phyloP scores from a whole-genome alignment of 2,113 vertebrate genomes.

The Caretta caretta region DNA sequence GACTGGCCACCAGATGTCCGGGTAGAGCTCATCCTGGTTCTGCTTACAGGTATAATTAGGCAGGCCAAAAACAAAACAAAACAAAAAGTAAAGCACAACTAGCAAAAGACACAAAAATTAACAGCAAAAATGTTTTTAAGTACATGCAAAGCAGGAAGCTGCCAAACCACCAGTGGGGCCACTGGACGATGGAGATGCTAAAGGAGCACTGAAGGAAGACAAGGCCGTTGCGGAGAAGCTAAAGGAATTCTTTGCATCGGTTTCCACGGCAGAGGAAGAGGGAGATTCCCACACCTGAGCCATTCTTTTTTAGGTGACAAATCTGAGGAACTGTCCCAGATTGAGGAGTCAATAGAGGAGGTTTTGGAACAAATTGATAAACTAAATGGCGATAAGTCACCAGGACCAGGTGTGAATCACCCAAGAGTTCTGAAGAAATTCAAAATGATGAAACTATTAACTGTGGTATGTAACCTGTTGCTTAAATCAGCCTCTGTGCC shows the following conservation, averaged over 20 bases:
- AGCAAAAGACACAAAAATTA: neutral
- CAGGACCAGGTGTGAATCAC: too few species aligned
- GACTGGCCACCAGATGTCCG: too few species aligned
- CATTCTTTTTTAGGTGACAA: too few species aligned
- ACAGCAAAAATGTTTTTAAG: neutral
- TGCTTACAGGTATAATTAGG: neutral
- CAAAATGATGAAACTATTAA: too few species aligned
- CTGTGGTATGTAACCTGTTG: too few species aligned
- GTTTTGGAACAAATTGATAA: neutral
- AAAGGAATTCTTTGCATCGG: neutral
- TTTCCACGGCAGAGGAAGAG: neutral
- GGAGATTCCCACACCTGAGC: neutral
- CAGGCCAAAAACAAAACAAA: neutral
- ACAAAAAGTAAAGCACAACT: neutral
- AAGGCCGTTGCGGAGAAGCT: neutral
- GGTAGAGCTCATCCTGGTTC: too few species aligned
- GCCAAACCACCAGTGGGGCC: too few species aligned
- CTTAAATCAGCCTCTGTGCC: too few species aligned
- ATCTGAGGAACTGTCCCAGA: too few species aligned
- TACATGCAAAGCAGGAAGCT: too few species aligned
- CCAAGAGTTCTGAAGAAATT: too few species aligned
- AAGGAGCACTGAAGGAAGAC: neutral
- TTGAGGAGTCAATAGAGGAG: too few species aligned
- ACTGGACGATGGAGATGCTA: neutral
- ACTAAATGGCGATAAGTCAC: neutral